phyloP scores from a whole-genome alignment of 2,797 vertebrate species.

The Phataginus tricuspis region DNA sequence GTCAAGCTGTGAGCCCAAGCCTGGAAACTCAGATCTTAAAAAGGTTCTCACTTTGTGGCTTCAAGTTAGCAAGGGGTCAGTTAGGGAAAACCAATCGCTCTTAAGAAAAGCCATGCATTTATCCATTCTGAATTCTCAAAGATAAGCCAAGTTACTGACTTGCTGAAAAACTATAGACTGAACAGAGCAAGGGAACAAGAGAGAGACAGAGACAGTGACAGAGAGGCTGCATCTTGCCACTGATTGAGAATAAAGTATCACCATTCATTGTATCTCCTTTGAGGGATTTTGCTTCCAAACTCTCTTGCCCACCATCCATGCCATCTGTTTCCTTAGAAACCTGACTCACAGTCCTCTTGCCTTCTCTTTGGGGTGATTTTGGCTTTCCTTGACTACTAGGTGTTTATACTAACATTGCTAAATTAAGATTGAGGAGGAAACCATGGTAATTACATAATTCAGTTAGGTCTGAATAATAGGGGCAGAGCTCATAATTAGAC shows the following conservation, averaged over 20 bases:
- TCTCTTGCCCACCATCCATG: neutral
- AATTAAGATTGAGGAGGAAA: constrained; percentile 30
- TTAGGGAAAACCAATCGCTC: neutral
- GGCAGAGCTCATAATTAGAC: neutral
- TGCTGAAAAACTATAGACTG: neutral
- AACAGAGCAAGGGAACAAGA: rapidly evolving
- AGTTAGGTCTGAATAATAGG: neutral
- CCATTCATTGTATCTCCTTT: neutral
- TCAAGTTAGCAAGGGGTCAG: neutral
- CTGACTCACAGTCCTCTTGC: neutral
- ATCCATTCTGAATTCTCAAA: constrained; percentile 30
- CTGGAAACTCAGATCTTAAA: neutral
- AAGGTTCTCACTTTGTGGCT: neutral
- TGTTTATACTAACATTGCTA: neutral
- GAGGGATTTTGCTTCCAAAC: neutral
- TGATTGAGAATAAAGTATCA: constrained; percentile 16
- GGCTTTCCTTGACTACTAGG: neutral
- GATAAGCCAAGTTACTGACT: neutral
- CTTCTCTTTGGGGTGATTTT: neutral
- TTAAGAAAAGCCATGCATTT: neutral
- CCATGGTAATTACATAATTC: neutral
- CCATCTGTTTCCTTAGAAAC: neutral
- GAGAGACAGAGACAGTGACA: neutral
- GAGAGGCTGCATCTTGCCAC: neutral
- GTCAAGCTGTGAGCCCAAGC: neutral